These are phyloP conservation scores for Drosophila pachea DNA, from an alignment of 1,140 invertebrate species.

Conservation along the genomic window DNA sequence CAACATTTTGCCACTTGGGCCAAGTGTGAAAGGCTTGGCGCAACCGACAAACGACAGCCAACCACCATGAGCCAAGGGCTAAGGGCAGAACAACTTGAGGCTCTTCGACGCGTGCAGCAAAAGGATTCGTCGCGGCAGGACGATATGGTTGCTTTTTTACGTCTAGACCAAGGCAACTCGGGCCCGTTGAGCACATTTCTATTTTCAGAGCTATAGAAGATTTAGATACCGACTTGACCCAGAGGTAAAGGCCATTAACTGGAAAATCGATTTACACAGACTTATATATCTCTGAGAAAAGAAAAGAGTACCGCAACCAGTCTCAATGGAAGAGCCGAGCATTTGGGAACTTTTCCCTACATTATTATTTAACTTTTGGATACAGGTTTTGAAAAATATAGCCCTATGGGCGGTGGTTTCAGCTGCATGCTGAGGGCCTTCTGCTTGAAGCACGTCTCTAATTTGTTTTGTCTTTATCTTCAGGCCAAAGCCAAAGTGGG, in stretches of 20 bases:
- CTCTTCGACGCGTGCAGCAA: constrained; percentile 10
- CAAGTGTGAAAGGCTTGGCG: constrained; percentile 61
- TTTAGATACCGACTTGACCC: no score
- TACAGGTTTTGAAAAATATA: background rate
- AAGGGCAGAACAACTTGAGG: constrained; percentile 21
- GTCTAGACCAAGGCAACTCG: no score
- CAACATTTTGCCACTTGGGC: constrained; percentile 75
- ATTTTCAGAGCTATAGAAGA: no score
- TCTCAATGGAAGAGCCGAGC: no score
- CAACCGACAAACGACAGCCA: constrained; percentile 5
- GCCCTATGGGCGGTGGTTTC: background rate
- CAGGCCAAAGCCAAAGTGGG: constrained; percentile 1
- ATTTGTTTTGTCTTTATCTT: constrained; percentile 2
- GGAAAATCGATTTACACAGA: no score
- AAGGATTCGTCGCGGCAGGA: no score
- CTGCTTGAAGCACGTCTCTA: background rate
- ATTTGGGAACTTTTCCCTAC: no score
- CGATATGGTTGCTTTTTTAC: no score
- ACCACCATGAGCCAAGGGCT: constrained; percentile 25
- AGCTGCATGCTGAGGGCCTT: background rate
- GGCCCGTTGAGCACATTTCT: no score
- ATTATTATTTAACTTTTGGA: background rate
- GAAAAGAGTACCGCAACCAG: no score
- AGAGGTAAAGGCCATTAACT: no score
- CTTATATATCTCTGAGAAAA: no score